These are phyloP conservation scores for Distichodus sexfasciatus DNA, from an alignment of 2,797 vertebrate genomes.

Conservation along the genomic window DNA sequence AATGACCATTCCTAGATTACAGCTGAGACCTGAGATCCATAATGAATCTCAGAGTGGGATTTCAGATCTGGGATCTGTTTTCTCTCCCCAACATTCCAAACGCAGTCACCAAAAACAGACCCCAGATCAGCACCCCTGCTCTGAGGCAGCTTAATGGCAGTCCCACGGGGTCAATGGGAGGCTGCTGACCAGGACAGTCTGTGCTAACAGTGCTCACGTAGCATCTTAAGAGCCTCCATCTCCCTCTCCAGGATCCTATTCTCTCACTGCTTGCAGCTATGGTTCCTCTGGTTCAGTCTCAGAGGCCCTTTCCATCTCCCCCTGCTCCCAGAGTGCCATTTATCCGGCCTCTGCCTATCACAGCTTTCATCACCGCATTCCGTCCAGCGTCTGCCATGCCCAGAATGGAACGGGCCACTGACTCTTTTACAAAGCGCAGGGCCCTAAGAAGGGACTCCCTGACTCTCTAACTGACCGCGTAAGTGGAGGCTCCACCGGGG, in stretches of 20 bases:
- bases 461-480: conserved; percentile 14
- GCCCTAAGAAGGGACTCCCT: conserved; percentile 43
- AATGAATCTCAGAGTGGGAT: not conserved
- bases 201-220: conserved; percentile 44
- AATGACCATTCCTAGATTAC: conserved; percentile 46
- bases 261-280: not conserved
- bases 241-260: conserved; percentile 27
- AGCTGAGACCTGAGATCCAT: conserved; percentile 8
- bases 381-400: conserved; percentile 47
- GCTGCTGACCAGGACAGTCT: conserved; percentile 46
- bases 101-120: not conserved
- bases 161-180: no score
- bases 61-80: conserved; percentile 6
- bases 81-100: not conserved
- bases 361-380: conserved; percentile 55
- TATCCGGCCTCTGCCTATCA: conserved; percentile 47
- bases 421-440: conserved; percentile 44
- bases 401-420: conserved; percentile 41
- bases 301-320: conserved; percentile 2
- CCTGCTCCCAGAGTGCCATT: conserved; percentile 36
- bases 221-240: conserved; percentile 39
- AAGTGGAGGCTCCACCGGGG: conserved; percentile 8
- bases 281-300: conserved; percentile 10
- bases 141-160: not conserved
- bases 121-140: conserved; percentile 22